These are phyloP conservation scores for Enhydra lutris DNA, from an alignment of 2,113 vertebrate species.

Conservation along the genomic window DNA sequence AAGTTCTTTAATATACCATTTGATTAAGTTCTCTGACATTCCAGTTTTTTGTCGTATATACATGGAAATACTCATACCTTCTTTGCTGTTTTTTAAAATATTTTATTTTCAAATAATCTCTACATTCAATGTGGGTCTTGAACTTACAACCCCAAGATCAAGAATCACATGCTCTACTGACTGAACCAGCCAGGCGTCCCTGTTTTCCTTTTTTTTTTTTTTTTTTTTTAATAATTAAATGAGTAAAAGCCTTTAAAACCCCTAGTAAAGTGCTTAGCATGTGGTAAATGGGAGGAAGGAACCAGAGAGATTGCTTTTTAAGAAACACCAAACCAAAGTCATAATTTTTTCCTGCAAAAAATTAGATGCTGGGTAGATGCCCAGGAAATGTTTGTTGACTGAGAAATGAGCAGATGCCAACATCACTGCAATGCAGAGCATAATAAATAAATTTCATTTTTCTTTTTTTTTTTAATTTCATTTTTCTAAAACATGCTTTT, in stretches of 20 bases:
- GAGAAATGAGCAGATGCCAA: constrained; percentile 8
- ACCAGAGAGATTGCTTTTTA: background rate
- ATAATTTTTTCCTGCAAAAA: background rate
- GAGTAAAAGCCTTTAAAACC: background rate
- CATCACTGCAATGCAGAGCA: background rate
- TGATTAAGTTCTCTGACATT: background rate
- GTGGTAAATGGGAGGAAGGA: background rate
- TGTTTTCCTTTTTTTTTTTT: background rate
- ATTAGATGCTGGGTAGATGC: background rate
- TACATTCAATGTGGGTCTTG: background rate
- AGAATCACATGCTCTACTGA: background rate
- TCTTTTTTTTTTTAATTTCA: background rate
- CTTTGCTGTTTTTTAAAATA: background rate
- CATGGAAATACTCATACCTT: background rate
- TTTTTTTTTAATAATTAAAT: background rate
- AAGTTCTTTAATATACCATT: background rate
- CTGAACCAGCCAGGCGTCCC: background rate
- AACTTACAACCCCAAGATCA: background rate
- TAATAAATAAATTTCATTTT: constrained; percentile 15
- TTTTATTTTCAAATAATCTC: background rate
- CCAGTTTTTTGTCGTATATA: background rate
- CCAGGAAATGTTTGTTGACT: constrained; percentile 6
- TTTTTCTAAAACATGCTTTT: constrained; percentile 29
- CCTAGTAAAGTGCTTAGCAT: background rate
- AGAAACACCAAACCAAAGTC: constrained; percentile 25